These are phyloP conservation scores for Urophycis tenuis DNA, from an alignment of 2,797 vertebrate species.

Conservation along the genomic window DNA sequence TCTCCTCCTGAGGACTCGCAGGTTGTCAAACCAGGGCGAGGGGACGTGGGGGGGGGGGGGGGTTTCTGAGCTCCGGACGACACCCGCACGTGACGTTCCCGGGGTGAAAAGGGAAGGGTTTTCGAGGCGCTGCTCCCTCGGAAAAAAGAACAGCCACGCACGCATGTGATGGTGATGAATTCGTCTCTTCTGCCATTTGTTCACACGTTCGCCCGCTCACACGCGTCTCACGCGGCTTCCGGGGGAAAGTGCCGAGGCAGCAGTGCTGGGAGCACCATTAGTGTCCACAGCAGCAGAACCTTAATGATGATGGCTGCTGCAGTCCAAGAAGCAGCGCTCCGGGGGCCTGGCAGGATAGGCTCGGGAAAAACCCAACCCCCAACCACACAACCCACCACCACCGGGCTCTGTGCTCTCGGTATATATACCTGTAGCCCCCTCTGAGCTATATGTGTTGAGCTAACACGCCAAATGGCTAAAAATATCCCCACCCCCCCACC, in stretches of 20 bases:
- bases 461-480: conserved; percentile 27
- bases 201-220: conserved; percentile 47
- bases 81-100: background rate
- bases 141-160: conserved; percentile 21
- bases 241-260: conserved; percentile 64
- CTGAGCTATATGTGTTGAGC: conserved; percentile 30
- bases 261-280: conserved; percentile 64
- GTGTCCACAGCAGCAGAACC: conserved; percentile 50
- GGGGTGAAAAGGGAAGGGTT: background rate
- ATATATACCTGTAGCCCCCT: conserved; percentile 19
- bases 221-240: conserved; percentile 58
- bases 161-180: conserved; percentile 32
- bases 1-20: conserved; percentile 42
- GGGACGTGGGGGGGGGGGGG: too few species aligned
- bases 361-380: conserved; percentile 30
- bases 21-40: conserved; percentile 34
- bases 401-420: conserved; percentile 29
- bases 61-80: background rate
- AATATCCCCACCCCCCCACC: conserved; percentile 10
- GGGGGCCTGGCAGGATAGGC: conserved; percentile 25
- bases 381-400: conserved; percentile 21
- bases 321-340: conserved; percentile 43
- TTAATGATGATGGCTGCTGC: conserved; percentile 72
- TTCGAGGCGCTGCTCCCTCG: conserved; percentile 11
- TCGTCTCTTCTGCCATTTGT: conserved; percentile 50